Evolutionary conservation across 2,113 vertebrate genomes (phyloP).

Genomic region (Brachyistius frenatus): DNA sequence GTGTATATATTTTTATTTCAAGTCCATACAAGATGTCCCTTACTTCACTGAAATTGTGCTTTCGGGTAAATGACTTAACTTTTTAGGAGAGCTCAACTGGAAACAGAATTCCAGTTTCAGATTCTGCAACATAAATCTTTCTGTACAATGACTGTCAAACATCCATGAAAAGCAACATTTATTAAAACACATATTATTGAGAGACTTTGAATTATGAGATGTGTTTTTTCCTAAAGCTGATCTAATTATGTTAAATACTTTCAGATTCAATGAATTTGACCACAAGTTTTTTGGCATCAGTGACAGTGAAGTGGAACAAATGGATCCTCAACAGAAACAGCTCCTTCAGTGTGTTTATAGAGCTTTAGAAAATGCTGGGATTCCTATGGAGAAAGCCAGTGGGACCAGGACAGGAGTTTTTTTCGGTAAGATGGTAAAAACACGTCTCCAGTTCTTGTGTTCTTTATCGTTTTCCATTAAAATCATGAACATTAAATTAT

Average conservation of each 20-base stretch:
- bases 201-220: background rate
- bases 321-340: constrained; percentile 89
- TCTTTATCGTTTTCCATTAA: background rate
- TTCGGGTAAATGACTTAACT: too few relatives aligned
- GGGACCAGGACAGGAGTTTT: constrained; percentile 88
- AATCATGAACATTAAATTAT: background rate
- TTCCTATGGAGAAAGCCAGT: constrained; percentile 86
- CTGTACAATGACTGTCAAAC: background rate
- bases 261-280: constrained; percentile 88
- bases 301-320: constrained; percentile 83
- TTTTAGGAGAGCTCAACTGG: too few relatives aligned
- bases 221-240: background rate
- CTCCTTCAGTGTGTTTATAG: constrained; percentile 88
- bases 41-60: too few relatives aligned
- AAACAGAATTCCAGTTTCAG: too few relatives aligned
- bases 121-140: too few relatives aligned
- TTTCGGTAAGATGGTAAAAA: constrained; percentile 75
- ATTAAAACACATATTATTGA: background rate
- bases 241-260: background rate
- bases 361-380: constrained; percentile 87
- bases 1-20: too few relatives aligned
- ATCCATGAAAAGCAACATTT: too few relatives aligned
- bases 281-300: constrained; percentile 87
- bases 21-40: too few relatives aligned
- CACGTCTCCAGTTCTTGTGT: background rate